These are phyloP conservation scores for Corapipo altera DNA, from an alignment of 2,113 vertebrate genomes.

Conservation along the genomic window DNA sequence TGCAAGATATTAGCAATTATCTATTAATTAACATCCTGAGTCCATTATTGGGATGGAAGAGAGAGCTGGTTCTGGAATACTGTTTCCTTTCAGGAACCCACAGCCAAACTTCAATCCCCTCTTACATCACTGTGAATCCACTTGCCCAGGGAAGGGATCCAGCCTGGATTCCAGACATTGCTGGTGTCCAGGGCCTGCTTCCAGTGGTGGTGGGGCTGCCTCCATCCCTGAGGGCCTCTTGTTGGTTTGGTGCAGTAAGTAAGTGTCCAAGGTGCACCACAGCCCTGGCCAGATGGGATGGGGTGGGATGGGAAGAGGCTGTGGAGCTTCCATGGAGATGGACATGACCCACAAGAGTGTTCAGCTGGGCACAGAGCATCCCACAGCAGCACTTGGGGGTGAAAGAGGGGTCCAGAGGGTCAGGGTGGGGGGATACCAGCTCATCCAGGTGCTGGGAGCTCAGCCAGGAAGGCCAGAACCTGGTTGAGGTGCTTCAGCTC, in stretches of 20 bases:
- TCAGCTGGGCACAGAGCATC: not conserved
- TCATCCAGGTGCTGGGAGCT: not conserved
- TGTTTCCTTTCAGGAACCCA: not conserved
- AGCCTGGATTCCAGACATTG: not conserved
- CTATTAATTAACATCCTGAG: constrained; percentile 36
- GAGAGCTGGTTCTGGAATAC: not conserved
- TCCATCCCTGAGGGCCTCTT: not conserved
- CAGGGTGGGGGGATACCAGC: not conserved
- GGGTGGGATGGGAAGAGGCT: not conserved
- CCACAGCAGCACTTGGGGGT: not conserved
- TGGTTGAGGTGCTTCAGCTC: not conserved
- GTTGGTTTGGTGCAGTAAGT: not conserved
- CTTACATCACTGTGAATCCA: not conserved
- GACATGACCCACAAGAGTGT: not conserved
- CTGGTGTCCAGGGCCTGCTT: not conserved
- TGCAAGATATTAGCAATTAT: not conserved
- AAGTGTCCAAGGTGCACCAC: not conserved
- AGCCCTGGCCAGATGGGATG: not conserved
- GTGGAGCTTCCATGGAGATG: not conserved
- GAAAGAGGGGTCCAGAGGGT: not conserved
- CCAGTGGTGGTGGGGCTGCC: rapidly evolving
- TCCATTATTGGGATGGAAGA: not conserved
- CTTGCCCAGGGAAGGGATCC: not conserved
- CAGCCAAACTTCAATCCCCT: not conserved
- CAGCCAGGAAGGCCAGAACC: not conserved